Evolutionary conservation across 2,888 invertebrate genomes (phyloP), one percentile per base, ranked within the genome.

Genomic region (Apamea epomidion): DNA sequence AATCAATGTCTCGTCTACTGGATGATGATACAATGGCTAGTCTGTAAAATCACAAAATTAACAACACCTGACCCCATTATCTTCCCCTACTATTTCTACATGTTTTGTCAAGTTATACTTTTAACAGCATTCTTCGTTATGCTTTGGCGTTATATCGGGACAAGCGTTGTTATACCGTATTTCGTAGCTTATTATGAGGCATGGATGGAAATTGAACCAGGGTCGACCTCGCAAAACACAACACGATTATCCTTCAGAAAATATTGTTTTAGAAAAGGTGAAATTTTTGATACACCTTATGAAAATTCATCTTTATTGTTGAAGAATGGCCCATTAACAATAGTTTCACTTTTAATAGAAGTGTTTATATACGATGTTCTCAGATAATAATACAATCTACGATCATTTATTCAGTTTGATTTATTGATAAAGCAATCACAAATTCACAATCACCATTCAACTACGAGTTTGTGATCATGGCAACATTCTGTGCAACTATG

Each of bases 181-280:
- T 92, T 95, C 18, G 3, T 79, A 1, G 86, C 94, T 3, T 91
- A 92, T 75, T 94, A 93, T 60, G 67, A 85, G 0, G 90, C 91
- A 0, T 73, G 95, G 16, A 29, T 76, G 0, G 91, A 88, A 0
- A 84, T 84, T 0, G 75, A 83, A 3, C 4, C 25, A 0, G 2
- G 0, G 6, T 0, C 0, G 1, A 6, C 0, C 1, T 0, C 12
- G 10, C 25, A 51, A 42, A 86, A 88, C 14, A 4, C 69, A 14
- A 21, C 78, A 8, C 60, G 84, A 21, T 69, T 90, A 51, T 85
- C 90, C 1, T 95, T 96, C 75, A 92, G 95, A 84, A 93, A 93
- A 83, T 96, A 95, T 80, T 96, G 96, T 87, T 96, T 96, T 76
- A 94, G 92, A 78, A 96, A 96, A 93, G 93, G 95, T 65, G 96